Conservation (phyloP, 2,113 vertebrate species). For the Carettochelys insculpta region DNA sequence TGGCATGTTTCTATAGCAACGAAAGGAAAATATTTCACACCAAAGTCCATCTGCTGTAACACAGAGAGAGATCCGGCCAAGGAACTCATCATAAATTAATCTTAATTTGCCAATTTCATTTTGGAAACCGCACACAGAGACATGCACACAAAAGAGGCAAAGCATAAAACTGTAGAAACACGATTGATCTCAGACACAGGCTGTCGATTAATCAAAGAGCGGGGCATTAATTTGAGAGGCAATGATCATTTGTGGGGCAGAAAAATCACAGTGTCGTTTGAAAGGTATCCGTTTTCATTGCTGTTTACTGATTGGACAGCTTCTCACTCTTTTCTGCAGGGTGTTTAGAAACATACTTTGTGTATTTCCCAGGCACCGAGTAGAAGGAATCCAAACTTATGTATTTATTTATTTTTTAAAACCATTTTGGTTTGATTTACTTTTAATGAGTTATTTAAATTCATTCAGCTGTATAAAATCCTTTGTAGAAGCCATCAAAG, state of each 20-base stretch:
- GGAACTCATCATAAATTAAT: conserved; percentile 72
- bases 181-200: not conserved
- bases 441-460: conserved; percentile 66
- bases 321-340: conserved; percentile 47
- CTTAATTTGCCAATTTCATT: conserved; percentile 73
- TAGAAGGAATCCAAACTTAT: conserved; percentile 17
- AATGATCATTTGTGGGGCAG: conserved; percentile 1
- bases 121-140: conserved; percentile 41
- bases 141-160: not conserved
- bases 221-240: not conserved
- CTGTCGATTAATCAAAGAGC: conserved; percentile 3
- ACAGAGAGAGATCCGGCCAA: conserved; percentile 75
- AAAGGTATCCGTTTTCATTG: conserved; percentile 37
- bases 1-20: conserved; percentile 84
- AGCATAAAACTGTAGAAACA: not conserved
- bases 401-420: too few species aligned
- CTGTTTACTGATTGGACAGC: conserved; percentile 56
- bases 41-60: conserved; percentile 80
- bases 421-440: conserved; percentile 64
- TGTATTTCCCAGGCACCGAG: conserved; percentile 18
- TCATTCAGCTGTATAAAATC: conserved; percentile 73
- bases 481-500: conserved; percentile 74
- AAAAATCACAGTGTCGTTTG: not conserved
- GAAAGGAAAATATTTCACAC: conserved; percentile 81
- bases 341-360: conserved; percentile 58